Base-by-base conservation (phyloP, 2,888 invertebrate genomes). In the Drosophila emarginata region DNA sequence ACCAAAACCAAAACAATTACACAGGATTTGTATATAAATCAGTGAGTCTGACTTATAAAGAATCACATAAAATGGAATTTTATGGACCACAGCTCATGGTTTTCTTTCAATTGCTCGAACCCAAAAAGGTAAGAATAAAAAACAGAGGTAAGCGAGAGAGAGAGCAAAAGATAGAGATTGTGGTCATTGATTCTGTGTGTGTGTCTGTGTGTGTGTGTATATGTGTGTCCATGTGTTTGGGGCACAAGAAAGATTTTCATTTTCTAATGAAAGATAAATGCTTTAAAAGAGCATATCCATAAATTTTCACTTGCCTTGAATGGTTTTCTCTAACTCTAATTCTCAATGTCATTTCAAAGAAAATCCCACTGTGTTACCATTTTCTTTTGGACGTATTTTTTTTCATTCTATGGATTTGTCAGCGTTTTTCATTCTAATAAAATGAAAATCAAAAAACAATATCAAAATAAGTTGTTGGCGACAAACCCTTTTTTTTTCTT, bases 201-300 rank as follows among this genome's bases (percentile, higher is more conserved):
- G 66, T 60, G 45, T 14, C 21, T 28, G 45, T n/a, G 63, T 21
- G 45, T 18, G 45, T 18, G 18, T 9, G 45, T 28, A 4, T 60
- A 32, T 18, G 50, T 26, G 40, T 12, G 56, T 45, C 18, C 11
- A 18, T 18, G 18, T 21, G 45, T 45, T 14, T 21, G 18, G 45
- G 45, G 45, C 21, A 74, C 88, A 82, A 85, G 83, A 72, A 70
- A 79, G 77, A 77, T 80, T 85, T 74, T 71, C 74, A 85, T 82
- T 89, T 89, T 87, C 87, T 78, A 85, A 83, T 81, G 89, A 88
- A 89, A 89, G 87, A 88, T 89, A 88, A 86, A 88, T 74, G 79
- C 69, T 67, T 61, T 62, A 50, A 60, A 58, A 77, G 72, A 82
- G 72, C 72, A 60, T 69, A 56, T 66, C 63, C 50, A 83, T 73